phyloP scores from a whole-genome alignment of 2,888 invertebrate genomes.

The Ptychoptera contaminata region DNA sequence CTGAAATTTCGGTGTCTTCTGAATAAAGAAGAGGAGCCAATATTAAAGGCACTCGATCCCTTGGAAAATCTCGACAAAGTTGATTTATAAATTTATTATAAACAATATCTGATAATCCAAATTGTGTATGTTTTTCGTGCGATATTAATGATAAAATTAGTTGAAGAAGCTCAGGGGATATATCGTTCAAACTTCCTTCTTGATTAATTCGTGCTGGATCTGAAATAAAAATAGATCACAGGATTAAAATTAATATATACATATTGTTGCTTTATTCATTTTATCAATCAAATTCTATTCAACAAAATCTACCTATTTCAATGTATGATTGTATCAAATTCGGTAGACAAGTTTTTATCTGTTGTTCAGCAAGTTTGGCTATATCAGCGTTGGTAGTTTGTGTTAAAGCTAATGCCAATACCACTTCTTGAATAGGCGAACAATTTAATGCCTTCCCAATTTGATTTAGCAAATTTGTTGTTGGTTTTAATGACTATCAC shows the following conservation, averaged over 20 bases:
- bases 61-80: constrained; percentile 74
- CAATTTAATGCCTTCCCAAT: constrained; percentile 75
- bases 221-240: constrained; percentile 18
- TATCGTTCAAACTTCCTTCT: constrained; percentile 78
- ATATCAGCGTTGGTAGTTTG: constrained; percentile 67
- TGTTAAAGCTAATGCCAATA: constrained; percentile 70
- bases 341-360: constrained; percentile 67
- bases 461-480: constrained; percentile 65
- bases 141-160: constrained; percentile 51
- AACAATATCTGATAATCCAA: constrained; percentile 54
- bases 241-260: not conserved
- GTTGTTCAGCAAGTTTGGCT: constrained; percentile 54
- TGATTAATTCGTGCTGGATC: constrained; percentile 50
- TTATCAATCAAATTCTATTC: constrained; percentile 4
- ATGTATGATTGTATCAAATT: constrained; percentile 75
- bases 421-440: constrained; percentile 79
- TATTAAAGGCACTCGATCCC: constrained; percentile 75
- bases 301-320: constrained; percentile 46
- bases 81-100: constrained; percentile 68
- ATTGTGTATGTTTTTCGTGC: constrained; percentile 39
- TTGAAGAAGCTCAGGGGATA: constrained; percentile 78
- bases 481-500: constrained; percentile 59
- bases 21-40: constrained; percentile 77
- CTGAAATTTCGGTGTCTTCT: constrained; percentile 49
- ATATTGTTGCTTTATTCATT: not conserved